Conservation (phyloP, 2,113 vertebrate genomes). For the Salvelinus sp. region DNA sequence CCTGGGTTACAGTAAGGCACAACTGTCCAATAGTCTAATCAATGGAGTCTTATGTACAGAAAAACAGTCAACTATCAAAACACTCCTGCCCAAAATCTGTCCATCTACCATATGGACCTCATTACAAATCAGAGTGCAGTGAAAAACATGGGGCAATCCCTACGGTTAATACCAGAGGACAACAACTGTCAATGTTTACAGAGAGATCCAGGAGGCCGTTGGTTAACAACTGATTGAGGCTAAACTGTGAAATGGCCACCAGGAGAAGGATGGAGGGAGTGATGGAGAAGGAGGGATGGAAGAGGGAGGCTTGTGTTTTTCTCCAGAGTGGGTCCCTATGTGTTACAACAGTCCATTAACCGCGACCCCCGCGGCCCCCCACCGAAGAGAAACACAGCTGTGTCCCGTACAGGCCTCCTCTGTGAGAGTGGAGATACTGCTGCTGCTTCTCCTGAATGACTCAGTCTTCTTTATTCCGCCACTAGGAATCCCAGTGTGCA, state of each 20-base stretch:
- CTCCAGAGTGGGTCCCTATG: neutral
- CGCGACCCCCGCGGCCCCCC: neutral
- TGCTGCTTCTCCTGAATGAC: constrained; percentile 31
- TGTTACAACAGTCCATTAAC: neutral
- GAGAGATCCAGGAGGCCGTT: neutral
- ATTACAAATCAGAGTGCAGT: neutral
- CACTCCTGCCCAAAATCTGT: neutral
- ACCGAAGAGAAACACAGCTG: neutral
- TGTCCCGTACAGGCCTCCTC: too few relatives aligned
- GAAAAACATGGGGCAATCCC: neutral
- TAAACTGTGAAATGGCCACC: neutral
- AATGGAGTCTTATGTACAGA: neutral
- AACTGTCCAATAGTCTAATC: neutral
- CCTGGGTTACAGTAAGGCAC: neutral
- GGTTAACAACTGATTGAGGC: neutral
- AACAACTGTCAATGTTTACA: neutral
- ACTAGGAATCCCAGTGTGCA: neutral
- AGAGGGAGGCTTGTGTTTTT: neutral
- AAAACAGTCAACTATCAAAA: neutral
- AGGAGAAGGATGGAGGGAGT: neutral
- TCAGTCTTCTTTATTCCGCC: neutral
- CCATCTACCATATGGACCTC: neutral
- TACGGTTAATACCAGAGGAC: neutral
- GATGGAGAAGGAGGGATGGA: neutral
- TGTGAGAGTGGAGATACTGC: constrained; percentile 7